Evolutionary conservation across 2,113 vertebrate genomes (phyloP).

Genomic region (Bettongia penicillata): DNA sequence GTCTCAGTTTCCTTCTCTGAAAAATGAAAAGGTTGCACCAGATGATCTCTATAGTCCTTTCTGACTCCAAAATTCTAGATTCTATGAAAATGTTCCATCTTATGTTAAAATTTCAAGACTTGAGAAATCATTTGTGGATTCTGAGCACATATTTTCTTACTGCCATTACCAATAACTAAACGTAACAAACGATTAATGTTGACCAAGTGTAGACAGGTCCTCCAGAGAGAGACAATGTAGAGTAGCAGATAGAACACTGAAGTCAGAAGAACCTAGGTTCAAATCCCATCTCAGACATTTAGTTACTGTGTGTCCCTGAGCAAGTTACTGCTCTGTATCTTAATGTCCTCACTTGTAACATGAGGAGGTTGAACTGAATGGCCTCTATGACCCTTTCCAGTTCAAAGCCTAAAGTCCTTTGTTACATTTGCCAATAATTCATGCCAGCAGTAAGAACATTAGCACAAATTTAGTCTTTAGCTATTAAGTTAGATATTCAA

Average conservation of each 20-base stretch:
- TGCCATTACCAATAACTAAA: slow-evolving; percentile 12
- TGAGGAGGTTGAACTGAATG: neutral
- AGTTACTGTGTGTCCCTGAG: neutral
- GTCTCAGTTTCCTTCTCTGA: slow-evolving; percentile 61
- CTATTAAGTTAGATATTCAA: neutral
- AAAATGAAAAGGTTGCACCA: slow-evolving; percentile 45
- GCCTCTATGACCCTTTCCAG: neutral
- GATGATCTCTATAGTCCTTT: slow-evolving; percentile 58
- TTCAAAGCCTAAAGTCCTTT: neutral
- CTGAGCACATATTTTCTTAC: slow-evolving; percentile 16
- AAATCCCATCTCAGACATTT: neutral
- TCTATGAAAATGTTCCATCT: slow-evolving; percentile 33
- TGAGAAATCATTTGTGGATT: neutral
- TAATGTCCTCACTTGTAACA: neutral
- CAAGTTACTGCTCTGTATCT: neutral
- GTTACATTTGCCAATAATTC: slow-evolving; percentile 37
- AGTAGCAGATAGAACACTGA: neutral
- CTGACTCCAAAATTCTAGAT: slow-evolving; percentile 60
- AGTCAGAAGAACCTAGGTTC: neutral
- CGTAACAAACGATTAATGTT: slow-evolving; percentile 21
- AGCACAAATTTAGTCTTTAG: neutral
- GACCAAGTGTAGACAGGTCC: neutral
- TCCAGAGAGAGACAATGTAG: neutral
- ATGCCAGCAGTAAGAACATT: neutral
- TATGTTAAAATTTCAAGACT: neutral